A percentile compares a stretch with the other conserved stretches of the same genome.
These are phyloP conservation scores for Drosophila malerkotliana DNA, from an alignment of 1,140 invertebrate genomes.

Conservation along the genomic window DNA sequence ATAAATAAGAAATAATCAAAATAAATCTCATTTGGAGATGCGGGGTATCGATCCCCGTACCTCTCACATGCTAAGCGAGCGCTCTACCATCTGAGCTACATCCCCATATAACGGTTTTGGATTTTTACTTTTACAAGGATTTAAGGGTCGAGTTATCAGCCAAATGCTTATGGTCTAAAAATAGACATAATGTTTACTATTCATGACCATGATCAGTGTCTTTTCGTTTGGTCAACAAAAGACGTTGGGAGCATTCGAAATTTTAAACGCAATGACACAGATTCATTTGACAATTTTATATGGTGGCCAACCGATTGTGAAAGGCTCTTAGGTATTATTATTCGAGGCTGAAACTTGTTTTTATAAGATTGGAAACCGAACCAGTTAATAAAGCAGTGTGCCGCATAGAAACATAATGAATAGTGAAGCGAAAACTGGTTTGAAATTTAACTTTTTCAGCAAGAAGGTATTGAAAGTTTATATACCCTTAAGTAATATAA, in stretches of 20 bases:
- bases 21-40: slow-evolving; percentile 84
- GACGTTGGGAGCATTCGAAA: slow-evolving; percentile 6
- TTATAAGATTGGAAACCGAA: background rate
- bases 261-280: slow-evolving; percentile 24
- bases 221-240: slow-evolving; percentile 8
- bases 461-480: background rate
- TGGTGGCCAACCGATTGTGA: background rate
- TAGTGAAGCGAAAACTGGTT: slow-evolving; percentile 5
- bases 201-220: slow-evolving; percentile 29
- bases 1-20: slow-evolving; percentile 13
- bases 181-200: slow-evolving; percentile 13
- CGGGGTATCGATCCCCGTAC: slow-evolving; percentile 92
- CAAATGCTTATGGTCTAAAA: slow-evolving; percentile 8
- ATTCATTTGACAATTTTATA: slow-evolving; percentile 13
- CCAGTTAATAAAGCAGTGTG: background rate
- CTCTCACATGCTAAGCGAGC: slow-evolving; percentile 93
- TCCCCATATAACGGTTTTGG: slow-evolving; percentile 53
- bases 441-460: background rate
- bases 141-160: background rate
- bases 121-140: background rate
- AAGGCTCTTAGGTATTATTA: slow-evolving; percentile 8
- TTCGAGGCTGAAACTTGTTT: background rate
- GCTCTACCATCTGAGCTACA: slow-evolving; percentile 93
- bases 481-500: background rate
- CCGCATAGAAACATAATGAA: background rate